Percentiles rank a stretch among this genome's conserved stretches.
These are phyloP conservation scores for Lumbricus terrestris DNA, from an alignment of 2,888 invertebrate genomes.

Conservation along the genomic window DNA sequence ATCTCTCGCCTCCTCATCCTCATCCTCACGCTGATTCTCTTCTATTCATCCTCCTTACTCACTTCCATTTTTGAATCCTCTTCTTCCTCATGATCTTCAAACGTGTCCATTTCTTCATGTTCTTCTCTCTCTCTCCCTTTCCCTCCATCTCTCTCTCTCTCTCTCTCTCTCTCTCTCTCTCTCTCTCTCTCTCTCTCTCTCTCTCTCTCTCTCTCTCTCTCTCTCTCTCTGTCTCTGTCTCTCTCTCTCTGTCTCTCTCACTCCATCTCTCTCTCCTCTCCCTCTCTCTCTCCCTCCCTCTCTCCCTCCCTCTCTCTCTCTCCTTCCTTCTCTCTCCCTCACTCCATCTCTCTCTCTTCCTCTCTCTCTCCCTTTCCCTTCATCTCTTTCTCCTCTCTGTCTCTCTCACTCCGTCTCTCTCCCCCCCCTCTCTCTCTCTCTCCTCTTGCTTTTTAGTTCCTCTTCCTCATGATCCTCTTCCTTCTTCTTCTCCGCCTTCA, in stretches of 20 bases:
- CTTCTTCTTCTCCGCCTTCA: no score
- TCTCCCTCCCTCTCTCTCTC: neutral
- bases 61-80: no score
- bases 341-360: no score
- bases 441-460: neutral
- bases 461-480: neutral
- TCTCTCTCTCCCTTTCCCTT: neutral
- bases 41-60: no score
- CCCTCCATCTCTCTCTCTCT: no score
- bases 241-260: neutral
- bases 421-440: neutral
- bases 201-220: neutral
- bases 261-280: no score
- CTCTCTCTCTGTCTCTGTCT: no score
- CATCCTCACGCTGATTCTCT: neutral
- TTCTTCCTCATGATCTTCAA: no score
- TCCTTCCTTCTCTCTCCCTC: neutral
- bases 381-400: neutral
- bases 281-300: no score
- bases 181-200: neutral
- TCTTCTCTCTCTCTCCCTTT: no score
- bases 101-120: no score
- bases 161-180: no score
- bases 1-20: neutral
- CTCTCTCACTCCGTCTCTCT: neutral